Conservation (phyloP, 1,140 invertebrate genomes). For the Drosophila virilis region DNA sequence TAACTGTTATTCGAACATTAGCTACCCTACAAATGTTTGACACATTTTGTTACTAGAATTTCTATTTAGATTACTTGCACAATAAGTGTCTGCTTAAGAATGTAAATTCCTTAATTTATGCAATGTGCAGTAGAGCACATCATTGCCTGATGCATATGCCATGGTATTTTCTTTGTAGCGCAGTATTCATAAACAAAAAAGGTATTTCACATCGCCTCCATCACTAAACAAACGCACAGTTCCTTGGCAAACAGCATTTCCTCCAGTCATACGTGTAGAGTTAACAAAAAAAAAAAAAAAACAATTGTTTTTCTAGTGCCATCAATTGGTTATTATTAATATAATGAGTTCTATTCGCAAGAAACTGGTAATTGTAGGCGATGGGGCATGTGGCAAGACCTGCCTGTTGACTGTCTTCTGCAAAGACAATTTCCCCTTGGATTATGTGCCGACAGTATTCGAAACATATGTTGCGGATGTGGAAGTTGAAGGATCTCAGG, state of each 20-base stretch:
- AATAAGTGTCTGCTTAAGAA: too few species aligned
- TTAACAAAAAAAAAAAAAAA: background rate
- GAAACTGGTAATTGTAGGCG: constrained; percentile 99
- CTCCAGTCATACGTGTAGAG: background rate
- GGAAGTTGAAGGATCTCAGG: constrained; percentile 97
- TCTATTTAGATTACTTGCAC: background rate
- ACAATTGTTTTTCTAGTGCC: constrained; percentile 4
- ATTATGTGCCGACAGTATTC: constrained; percentile 99
- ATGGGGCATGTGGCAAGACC: constrained; percentile 99
- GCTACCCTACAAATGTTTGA: constrained; percentile 9
- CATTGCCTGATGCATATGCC: constrained; percentile 6
- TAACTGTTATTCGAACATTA: constrained; percentile 40
- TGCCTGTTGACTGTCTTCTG: constrained; percentile 98
- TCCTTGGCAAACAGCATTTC: background rate
- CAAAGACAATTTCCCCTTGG: constrained; percentile 99
- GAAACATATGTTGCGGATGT: constrained; percentile 99
- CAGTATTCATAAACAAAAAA: constrained; percentile 50
- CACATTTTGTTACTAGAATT: background rate
- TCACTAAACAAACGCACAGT: constrained; percentile 21
- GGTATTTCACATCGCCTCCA: constrained; percentile 17
- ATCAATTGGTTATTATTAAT: background rate
- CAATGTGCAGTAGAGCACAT: background rate
- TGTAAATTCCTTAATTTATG: background rate
- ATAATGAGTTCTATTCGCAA: constrained; percentile 98
- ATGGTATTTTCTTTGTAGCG: constrained; percentile 19